These are phyloP conservation scores for Trypoxylus dichotomus DNA, from an alignment of 1,140 invertebrate genomes.

Conservation along the genomic window DNA sequence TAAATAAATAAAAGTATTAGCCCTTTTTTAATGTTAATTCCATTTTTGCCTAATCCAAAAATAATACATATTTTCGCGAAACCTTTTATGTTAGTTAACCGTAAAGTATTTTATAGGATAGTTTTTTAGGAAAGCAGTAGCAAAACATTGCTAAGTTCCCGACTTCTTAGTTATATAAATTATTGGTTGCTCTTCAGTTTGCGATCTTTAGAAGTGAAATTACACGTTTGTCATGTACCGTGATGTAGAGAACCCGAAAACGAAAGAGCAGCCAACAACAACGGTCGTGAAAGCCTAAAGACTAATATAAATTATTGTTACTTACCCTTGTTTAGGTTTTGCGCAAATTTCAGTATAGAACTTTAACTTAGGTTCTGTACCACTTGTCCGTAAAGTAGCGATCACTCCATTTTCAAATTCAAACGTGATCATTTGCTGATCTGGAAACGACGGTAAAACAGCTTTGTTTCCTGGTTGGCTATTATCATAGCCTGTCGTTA, in stretches of 20 bases:
- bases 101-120: no score
- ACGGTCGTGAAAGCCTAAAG: neutral
- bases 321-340: slow-evolving; percentile 65
- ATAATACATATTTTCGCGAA: no score
- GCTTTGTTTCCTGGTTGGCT: slow-evolving; percentile 71
- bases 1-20: no score
- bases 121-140: no score
- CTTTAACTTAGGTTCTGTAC: slow-evolving; percentile 98
- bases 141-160: no score
- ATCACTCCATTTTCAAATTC: slow-evolving; percentile 85
- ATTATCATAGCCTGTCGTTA: slow-evolving; percentile 88
- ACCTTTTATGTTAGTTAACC: no score
- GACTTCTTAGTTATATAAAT: no score
- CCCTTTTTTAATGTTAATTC: no score
- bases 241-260: neutral
- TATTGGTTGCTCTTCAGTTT: no score
- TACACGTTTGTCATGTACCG: neutral
- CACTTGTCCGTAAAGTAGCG: slow-evolving; percentile 90
- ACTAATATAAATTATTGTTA: no score
- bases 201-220: neutral
- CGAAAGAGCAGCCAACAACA: neutral
- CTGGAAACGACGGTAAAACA: slow-evolving; percentile 74
- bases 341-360: slow-evolving; percentile 93
- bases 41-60: no score
- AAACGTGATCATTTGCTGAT: slow-evolving; percentile 96